Base-by-base conservation (phyloP, 1,140 invertebrate species). In the Epicauta chinensis region DNA sequence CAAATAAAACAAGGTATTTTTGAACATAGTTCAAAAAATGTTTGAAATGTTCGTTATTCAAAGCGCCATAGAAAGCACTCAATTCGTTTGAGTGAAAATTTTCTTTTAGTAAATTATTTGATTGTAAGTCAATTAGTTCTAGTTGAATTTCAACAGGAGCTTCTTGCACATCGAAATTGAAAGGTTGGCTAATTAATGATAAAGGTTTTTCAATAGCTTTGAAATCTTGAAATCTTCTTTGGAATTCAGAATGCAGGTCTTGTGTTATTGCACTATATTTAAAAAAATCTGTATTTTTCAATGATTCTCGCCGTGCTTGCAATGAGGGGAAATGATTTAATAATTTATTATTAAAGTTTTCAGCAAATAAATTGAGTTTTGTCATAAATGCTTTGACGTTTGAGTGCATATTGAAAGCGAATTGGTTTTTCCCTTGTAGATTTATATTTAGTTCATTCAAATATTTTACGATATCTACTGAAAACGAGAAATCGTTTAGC, bases 391-490 rank as follows among this genome's bases (percentile, higher is more conserved):
- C 35, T 49, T 49, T 49, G 1, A 49, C 35, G 36, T 49, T 49
- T 49, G 46, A 49, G 46, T 49, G 36, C 36, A 40, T 37, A 49
- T 49, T 49, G 44, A 36, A 47, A 47, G 44, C 44, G 50, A 43
- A 45, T 32, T 44, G 50, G 41, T 52, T 52, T 52, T 38, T 46
- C 16, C 37, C 2, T 45, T 32, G 34, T 46, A 51, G 29, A 43
- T 31, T 36, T 53, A 46, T 46, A 36, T 46, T 44, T 46, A 40
- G 34, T 53, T 53, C 51, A 39, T 45, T 49, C 36, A 49, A 49
- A 30, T 38, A 49, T 49, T 12, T 43, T 43, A 43, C 41, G 23
- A 43, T 43, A 43, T 43, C 41, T 43, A 43, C 41, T 9, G 29
- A 43, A 43, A 43, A 43, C 23, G 41, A 43, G 41, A 43, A 43